Evolutionary conservation across 2,888 invertebrate genomes (phyloP).

Genomic region (Monochamus alternatus): DNA sequence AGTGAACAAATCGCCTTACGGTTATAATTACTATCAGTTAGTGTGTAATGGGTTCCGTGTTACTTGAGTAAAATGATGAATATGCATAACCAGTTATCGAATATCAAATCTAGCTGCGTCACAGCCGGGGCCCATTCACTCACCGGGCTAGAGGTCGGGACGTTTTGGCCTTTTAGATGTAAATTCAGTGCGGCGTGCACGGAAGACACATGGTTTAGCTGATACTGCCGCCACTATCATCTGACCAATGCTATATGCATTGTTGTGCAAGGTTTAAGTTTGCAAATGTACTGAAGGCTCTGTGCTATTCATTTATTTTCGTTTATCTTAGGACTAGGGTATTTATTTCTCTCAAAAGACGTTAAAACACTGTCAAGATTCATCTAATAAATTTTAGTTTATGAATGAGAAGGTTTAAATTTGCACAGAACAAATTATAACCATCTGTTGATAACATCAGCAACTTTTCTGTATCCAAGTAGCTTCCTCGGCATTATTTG

Average conservation of each 20-base stretch:
- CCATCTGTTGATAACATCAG: too few relatives aligned
- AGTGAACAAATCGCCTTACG: conserved; percentile 37
- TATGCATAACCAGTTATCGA: conserved; percentile 48
- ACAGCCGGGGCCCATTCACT: conserved; percentile 26
- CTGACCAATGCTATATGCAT: conserved; percentile 4
- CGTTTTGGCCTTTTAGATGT: conserved; percentile 31
- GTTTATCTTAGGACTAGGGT: too few relatives aligned
- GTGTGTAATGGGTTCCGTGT: conserved; percentile 37
- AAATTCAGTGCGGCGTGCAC: conserved; percentile 20
- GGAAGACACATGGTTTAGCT: conserved; percentile 25
- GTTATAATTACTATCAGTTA: conserved; percentile 35
- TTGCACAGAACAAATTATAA: too few relatives aligned
- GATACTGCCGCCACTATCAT: conserved; percentile 16
- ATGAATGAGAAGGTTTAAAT: too few relatives aligned
- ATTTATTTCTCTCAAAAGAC: too few relatives aligned
- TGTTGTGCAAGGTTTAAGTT: neutral
- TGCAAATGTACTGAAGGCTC: neutral
- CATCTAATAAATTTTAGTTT: too few relatives aligned
- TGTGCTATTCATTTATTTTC: too few relatives aligned
- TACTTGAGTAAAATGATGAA: conserved; percentile 42
- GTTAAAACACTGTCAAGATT: too few relatives aligned
- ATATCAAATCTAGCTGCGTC: conserved; percentile 41
- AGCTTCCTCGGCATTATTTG: too few relatives aligned
- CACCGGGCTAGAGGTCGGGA: conserved; percentile 26
- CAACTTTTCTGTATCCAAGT: too few relatives aligned